These are phyloP conservation scores for Euphydryas editha DNA, from an alignment of 2,888 invertebrate species.

Conservation along the genomic window DNA sequence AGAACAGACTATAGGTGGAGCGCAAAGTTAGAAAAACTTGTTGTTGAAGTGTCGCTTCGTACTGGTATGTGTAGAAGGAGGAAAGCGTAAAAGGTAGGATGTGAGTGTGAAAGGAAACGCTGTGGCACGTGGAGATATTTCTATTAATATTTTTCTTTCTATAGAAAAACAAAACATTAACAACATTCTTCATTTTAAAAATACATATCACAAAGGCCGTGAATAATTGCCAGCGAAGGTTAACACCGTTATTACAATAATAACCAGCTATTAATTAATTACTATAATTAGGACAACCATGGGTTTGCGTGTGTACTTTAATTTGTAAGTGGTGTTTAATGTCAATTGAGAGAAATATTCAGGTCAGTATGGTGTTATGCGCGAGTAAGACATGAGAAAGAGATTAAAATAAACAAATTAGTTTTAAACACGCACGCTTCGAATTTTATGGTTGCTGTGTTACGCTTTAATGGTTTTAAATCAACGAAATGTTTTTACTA, in stretches of 20 bases:
- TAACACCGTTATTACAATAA: slow-evolving; percentile 24
- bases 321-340: slow-evolving; percentile 57
- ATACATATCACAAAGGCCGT: neutral
- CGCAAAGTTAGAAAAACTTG: too few species aligned
- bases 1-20: too few species aligned
- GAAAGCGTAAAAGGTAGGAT: too few species aligned
- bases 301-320: slow-evolving; percentile 53
- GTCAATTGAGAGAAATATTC: slow-evolving; percentile 69
- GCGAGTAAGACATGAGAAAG: neutral
- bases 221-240: slow-evolving; percentile 21
- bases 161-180: neutral
- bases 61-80: too few species aligned
- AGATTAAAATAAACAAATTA: slow-evolving; percentile 3
- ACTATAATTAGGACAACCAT: slow-evolving; percentile 49
- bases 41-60: too few species aligned
- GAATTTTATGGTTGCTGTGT: neutral
- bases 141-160: too few species aligned
- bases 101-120: too few species aligned
- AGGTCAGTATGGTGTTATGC: slow-evolving; percentile 50
- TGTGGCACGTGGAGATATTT: too few species aligned
- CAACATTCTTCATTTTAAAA: neutral
- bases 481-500: neutral
- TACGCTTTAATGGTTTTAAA: neutral
- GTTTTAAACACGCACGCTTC: neutral
- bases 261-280: slow-evolving; percentile 51